Base-by-base conservation (phyloP, 2,113 vertebrate genomes). In the Apteryx owenii region DNA sequence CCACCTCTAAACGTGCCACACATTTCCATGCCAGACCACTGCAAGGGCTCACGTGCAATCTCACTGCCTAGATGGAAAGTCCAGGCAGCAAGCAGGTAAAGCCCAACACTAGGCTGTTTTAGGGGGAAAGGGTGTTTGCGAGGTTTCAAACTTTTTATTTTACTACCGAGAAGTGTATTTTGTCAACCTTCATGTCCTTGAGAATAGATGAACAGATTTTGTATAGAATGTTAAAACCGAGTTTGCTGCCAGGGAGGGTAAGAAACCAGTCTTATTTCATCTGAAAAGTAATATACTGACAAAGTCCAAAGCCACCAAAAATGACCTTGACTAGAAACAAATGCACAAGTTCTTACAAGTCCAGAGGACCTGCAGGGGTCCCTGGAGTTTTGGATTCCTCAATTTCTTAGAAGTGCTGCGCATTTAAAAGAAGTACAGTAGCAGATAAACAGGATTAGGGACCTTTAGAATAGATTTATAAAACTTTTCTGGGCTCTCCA, bases 361-460 rank as follows among this genome's bases (percentile, higher is more conserved):
- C 85, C 46, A 28, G 14, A 76, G 65, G 66, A 33, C 28, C 75
- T 81, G 42, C 23, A 86, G 0, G 5, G 91, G 48, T 93, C 81
- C 60, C 46, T 36, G 21, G 46, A 36, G 78, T 60, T 89, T 87
- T 92, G 81, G 88, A 85, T 84, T 85, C 72, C 61, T 81, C 81
- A 90, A 22, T 91, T 95, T 97, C 89, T 86, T 60, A 76, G 87
- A 96, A 97, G 76, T 68, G 42, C 48, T 44, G 11, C 16, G 15
- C 60, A 92, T 94, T 95, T 40, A 81, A 85, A 93, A 83, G 68
- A 92, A 95, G 36, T 88, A 94, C 79, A 94, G 88, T 95, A 95
- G 79, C 91, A 93, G 20, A 95, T 78, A 95, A 94, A 93, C 61
- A 90, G 56, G 93, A 97, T 94, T 97, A 95, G 36, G 31, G 28